Percentiles rank a stretch among this genome's conserved stretches.
These are phyloP conservation scores for Catagonus wagneri DNA, from an alignment of 2,113 vertebrate species.

Conservation along the genomic window DNA sequence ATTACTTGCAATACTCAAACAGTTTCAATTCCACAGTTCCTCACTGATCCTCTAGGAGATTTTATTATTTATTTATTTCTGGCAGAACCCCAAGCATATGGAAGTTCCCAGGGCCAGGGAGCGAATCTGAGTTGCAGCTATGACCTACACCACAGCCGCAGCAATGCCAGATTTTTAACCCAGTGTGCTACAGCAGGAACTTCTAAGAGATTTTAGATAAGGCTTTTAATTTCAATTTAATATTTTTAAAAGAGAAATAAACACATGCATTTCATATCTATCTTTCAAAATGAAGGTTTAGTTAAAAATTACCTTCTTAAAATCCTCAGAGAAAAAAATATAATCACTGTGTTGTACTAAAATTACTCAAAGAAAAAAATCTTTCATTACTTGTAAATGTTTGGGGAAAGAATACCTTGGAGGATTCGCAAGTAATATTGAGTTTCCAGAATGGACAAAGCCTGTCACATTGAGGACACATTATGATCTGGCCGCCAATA, in stretches of 20 bases:
- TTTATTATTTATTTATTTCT: neutral
- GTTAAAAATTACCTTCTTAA: neutral
- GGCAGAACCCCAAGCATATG: too few species aligned
- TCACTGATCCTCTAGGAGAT: neutral
- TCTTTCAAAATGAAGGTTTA: neutral
- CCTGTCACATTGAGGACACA: conserved; percentile 96
- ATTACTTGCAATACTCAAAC: neutral
- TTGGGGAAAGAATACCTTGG: conserved; percentile 89
- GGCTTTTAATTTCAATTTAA: neutral
- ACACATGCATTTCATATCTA: neutral
- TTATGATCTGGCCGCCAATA: conserved; percentile 94
- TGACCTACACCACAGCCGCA: too few species aligned
- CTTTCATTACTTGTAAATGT: conserved; percentile 15
- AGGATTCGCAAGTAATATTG: conserved; percentile 95
- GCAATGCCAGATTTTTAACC: too few species aligned
- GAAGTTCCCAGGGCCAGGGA: too few species aligned
- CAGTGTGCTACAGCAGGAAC: too few species aligned
- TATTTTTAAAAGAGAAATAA: neutral
- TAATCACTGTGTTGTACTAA: neutral
- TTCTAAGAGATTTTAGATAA: neutral
- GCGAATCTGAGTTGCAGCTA: too few species aligned
- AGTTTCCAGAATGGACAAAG: conserved; percentile 94
- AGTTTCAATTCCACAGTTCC: neutral
- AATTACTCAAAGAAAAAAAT: neutral
- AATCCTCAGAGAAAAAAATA: neutral